Base-by-base conservation (phyloP, 1,140 invertebrate species). In the Drosophila subpulchrella region DNA sequence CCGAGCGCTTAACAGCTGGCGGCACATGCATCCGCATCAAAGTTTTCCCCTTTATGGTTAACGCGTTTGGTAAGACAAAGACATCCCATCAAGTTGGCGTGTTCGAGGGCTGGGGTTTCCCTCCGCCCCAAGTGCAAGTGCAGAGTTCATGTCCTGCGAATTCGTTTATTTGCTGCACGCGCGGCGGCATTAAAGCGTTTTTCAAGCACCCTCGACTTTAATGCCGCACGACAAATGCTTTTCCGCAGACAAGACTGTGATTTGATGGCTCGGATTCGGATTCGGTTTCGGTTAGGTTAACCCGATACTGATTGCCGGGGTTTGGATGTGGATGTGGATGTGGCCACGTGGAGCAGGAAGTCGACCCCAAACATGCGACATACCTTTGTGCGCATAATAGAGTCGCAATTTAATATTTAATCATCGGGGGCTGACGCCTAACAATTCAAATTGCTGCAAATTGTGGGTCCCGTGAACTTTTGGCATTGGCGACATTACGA, bases 371-470 rank as follows among this genome's bases (percentile, higher is more conserved):
- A 62, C 4, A 32, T 34, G 10, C 5, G 17, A 42, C n/a, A 17
- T 47, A 56, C 32, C 63, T 71, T 72, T 72, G 53, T 44, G 13
- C 38, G 39, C 60, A 66, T 58, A 61, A 67, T 44, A 63, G 27
- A 54, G 57, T 42, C 36, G 30, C 30, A 71, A 75, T 86, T 61
- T 65, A 75, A 68, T 82, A 83, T 86, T 76, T 42, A 76, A 54
- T 48, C 53, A 51, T 38, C 48, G 47, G 59, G 30, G n/a, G 59
- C 51, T 63, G 46, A 7, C 47, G 67, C 53, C 66, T 60, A 61
- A 60, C 63, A 54, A 77, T 83, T 82, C 24, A 79, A 73, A 76
- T 81, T 71, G 56, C 47, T 63, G 60, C 56, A 71, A 88, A 83
- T 83, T 86, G 61, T 27, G 42, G 20, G 42, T 24, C 46, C 51